Evolutionary conservation across 2,888 invertebrate species (phyloP).

Genomic region (Dynastes grantii): DNA sequence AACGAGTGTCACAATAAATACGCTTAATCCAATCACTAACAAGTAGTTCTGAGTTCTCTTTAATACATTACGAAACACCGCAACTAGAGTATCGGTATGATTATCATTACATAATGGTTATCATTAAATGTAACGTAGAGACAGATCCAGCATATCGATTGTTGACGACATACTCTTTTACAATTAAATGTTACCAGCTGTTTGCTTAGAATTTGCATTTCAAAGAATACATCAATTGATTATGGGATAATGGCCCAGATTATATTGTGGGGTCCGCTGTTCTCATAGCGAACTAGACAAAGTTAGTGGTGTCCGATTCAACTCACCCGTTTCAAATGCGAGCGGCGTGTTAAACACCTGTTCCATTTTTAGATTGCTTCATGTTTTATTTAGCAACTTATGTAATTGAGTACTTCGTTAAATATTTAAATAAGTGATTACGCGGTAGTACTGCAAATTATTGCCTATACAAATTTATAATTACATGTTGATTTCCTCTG

Average conservation of each 20-base stretch:
- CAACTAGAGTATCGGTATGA: too few species aligned
- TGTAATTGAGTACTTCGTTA: conserved; percentile 39
- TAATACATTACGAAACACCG: too few species aligned
- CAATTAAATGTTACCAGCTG: conserved; percentile 36
- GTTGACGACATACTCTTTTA: conserved; percentile 39
- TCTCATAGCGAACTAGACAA: conserved; percentile 1
- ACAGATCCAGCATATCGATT: background rate
- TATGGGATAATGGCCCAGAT: conserved; percentile 41
- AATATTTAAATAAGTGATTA: conserved; percentile 39
- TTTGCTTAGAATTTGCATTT: conserved; percentile 38
- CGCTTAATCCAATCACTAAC: too few species aligned
- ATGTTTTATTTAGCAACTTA: conserved; percentile 42
- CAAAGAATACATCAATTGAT: conserved; percentile 40
- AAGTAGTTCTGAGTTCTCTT: too few species aligned
- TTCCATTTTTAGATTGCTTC: conserved; percentile 42
- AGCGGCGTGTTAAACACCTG: conserved; percentile 33
- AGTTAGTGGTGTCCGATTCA: conserved; percentile 18
- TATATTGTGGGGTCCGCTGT: conserved; percentile 23
- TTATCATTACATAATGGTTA: too few species aligned
- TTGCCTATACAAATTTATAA: conserved; percentile 33
- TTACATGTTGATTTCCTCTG: conserved; percentile 19
- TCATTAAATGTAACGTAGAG: background rate
- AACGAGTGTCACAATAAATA: too few species aligned
- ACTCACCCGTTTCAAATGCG: conserved; percentile 8
- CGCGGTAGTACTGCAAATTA: conserved; percentile 20